phyloP scores from a whole-genome alignment of 2,888 invertebrate genomes.

The Eucera pruinosa region DNA sequence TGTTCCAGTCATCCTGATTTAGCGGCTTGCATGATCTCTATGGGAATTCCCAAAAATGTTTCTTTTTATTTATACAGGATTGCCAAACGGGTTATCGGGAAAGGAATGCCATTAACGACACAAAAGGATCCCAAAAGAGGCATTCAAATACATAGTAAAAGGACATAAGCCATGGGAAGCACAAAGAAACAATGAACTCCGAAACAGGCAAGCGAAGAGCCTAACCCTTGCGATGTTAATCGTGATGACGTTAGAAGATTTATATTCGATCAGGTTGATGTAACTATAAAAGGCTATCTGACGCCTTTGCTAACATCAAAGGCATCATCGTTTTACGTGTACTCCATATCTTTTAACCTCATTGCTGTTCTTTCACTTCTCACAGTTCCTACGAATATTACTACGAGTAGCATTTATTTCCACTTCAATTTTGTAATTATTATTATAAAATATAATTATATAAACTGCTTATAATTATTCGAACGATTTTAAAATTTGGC shows the following conservation, averaged over 20 bases:
- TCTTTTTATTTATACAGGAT: background rate
- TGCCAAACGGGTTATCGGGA: background rate
- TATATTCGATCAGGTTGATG: background rate
- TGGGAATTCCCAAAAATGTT: background rate
- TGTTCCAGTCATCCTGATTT: background rate
- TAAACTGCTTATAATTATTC: no score
- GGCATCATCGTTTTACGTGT: background rate
- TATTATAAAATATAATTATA: no score
- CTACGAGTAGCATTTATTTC: no score
- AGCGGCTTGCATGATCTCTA: background rate
- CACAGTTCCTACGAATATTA: no score
- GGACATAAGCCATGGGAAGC: background rate
- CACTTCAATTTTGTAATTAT: no score
- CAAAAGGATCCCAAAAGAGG: background rate
- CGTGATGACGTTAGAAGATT: background rate
- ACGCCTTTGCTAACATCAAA: background rate
- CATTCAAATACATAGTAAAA: background rate
- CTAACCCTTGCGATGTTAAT: background rate
- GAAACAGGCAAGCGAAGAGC: background rate
- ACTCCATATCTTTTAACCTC: background rate
- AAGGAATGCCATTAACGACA: background rate
- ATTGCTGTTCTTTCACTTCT: no score
- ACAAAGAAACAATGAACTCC: conserved; percentile 1
- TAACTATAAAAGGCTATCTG: conserved; percentile 1
- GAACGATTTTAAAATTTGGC: no score